Evolutionary conservation across 2,888 invertebrate genomes (phyloP), one percentile per base, ranked within the genome.

Genomic region (Cenopis cana): DNA sequence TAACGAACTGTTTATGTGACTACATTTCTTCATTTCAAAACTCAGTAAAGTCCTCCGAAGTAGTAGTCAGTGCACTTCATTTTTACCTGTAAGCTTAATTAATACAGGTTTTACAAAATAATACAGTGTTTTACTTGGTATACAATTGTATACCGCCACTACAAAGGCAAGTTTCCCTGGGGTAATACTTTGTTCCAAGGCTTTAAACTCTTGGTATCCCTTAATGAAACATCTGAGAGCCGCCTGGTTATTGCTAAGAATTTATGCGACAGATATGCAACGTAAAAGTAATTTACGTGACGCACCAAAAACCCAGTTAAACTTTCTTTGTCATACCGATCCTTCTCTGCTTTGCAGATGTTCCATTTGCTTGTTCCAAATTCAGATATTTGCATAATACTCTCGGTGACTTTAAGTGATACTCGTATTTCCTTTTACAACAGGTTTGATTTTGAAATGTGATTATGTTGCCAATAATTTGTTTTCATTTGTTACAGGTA

Each of bases 321-420:
- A 82, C 78, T 81, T 78, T 77, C 76, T 78, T 75, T 75, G 73
- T 73, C 76, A 76, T 69, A 80, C 73, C 74, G 74, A 81, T 76
- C 77, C 75, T 77, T 75, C 74, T 78, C 78, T 79, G 81, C 79
- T 79, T 80, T 81, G 77, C 82, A 82, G 82, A 83, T 82, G 85
- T 79, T 79, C 85, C 79, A 81, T 74, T 83, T 84, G 76, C 80
- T 74, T 76, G 78, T 75, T 69, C 79, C 76, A 84, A 83, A 86
- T 87, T 82, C 83, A 84, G 86, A 88, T 81, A 84, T 85, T 79
- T 77, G 74, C 74, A 75, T 78, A 80, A 80, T 77, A 79, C n/a
- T 77, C 77, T 71, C 73, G 76, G 76, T 49, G 1, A 41, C 41
- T 14, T 41, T 5, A 12, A 41, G n/a, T n/a, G n/a, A n/a, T 20